These are phyloP conservation scores for Mimumesa dahlbomi DNA, from an alignment of 2,888 invertebrate species.

Conservation along the genomic window DNA sequence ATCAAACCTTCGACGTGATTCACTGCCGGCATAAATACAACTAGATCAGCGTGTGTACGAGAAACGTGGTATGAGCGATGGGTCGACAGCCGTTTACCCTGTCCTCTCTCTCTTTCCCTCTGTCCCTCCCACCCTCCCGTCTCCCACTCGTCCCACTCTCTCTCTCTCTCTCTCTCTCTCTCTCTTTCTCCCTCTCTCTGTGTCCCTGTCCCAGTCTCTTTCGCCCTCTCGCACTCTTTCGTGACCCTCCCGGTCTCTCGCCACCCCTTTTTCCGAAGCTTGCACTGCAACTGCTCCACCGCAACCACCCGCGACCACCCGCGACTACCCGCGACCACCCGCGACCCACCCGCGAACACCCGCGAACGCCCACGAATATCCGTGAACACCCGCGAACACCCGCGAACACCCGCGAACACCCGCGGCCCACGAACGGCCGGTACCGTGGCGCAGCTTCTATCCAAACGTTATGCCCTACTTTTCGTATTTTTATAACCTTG, in stretches of 20 bases:
- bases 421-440: background rate
- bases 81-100: constrained; percentile 70
- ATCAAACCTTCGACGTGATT: constrained; percentile 79
- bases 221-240: constrained; percentile 16
- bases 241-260: constrained; percentile 11
- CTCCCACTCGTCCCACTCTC: constrained; percentile 17
- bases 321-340: too few species aligned
- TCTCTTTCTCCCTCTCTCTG: constrained; percentile 11
- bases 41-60: constrained; percentile 77
- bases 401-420: background rate
- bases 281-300: constrained; percentile 6
- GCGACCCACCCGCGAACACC: background rate
- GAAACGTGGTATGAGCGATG: constrained; percentile 76
- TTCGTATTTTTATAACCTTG: constrained; percentile 25
- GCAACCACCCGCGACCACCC: background rate
- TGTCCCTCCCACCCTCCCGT: too few species aligned
- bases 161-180: constrained; percentile 25
- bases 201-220: constrained; percentile 1
- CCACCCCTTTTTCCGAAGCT: constrained; percentile 8
- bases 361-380: background rate
- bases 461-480: constrained; percentile 38
- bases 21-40: constrained; percentile 79
- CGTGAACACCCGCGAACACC: background rate
- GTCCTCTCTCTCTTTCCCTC: constrained; percentile 32
- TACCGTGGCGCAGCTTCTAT: too few species aligned